A percentile compares a stretch with the other conserved stretches of the same genome.
Evolutionary conservation across 1,140 invertebrate genomes (phyloP).

Genomic region (Tetramorium simillimum): DNA sequence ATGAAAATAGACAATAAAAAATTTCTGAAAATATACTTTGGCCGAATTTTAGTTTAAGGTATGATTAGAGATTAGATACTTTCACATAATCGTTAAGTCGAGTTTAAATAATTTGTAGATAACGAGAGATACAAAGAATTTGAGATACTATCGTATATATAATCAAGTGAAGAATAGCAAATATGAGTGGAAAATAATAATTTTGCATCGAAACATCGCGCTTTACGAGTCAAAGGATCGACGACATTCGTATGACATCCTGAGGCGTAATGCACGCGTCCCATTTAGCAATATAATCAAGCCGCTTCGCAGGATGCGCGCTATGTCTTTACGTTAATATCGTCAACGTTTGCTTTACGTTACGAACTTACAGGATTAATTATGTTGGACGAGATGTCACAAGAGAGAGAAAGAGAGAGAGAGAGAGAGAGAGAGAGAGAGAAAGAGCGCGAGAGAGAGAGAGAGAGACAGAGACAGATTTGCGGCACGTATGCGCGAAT

Average conservation of each 20-base stretch:
- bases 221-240: not conserved
- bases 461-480: not conserved
- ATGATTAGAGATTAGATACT: not conserved
- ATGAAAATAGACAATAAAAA: conserved; percentile 5
- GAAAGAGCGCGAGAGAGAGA: no score
- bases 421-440: no score
- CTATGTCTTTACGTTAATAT: not conserved
- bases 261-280: not conserved
- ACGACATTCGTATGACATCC: not conserved
- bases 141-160: not conserved
- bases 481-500: not conserved
- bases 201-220: not conserved
- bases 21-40: not conserved
- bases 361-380: conserved; percentile 37
- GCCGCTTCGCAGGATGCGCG: not conserved
- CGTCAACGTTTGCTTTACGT: conserved; percentile 24
- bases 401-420: not conserved
- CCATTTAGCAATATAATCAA: conserved; percentile 24
- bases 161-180: not conserved
- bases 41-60: not conserved
- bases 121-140: not conserved
- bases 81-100: not conserved
- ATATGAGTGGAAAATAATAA: not conserved
- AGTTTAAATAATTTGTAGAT: not conserved
- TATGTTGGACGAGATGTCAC: conserved; percentile 14